These are phyloP conservation scores for Eurytoma californica DNA, from an alignment of 2,888 invertebrate species.

Conservation along the genomic window DNA sequence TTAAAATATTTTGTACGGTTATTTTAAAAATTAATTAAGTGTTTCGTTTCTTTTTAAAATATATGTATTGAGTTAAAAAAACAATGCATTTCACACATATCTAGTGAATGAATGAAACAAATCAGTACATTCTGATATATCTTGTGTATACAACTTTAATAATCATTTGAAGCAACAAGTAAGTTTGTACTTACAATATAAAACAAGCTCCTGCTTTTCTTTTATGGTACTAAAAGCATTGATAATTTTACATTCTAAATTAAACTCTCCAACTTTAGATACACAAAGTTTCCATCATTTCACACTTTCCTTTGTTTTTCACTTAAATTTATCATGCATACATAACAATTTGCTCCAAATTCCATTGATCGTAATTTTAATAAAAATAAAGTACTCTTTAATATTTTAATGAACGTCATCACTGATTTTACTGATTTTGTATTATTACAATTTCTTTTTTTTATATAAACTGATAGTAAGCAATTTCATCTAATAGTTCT, in stretches of 20 bases:
- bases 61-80: constrained; percentile 1
- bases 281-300: constrained; percentile 34
- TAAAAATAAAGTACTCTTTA: constrained; percentile 57
- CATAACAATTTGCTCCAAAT: constrained; percentile 52
- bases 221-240: constrained; percentile 47
- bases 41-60: constrained; percentile 27
- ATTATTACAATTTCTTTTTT: constrained; percentile 50
- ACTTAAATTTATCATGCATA: constrained; percentile 42
- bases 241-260: constrained; percentile 51
- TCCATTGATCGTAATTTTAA: constrained; percentile 52
- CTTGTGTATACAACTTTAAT: constrained; percentile 16
- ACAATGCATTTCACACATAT: constrained; percentile 4
- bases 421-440: constrained; percentile 35
- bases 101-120: constrained; percentile 24
- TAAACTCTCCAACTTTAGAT: constrained; percentile 30
- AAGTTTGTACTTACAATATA: constrained; percentile 21
- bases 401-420: constrained; percentile 51
- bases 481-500: constrained; percentile 37
- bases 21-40: constrained; percentile 7
- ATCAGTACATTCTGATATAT: constrained; percentile 16
- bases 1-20: too few species aligned
- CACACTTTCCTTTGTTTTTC: constrained; percentile 40
- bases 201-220: constrained; percentile 38
- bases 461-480: constrained; percentile 46
- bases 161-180: constrained; percentile 47